Evolutionary conservation across 2,888 invertebrate species (phyloP), one percentile per base, ranked within the genome.

Genomic region (Pterostichus niger): DNA sequence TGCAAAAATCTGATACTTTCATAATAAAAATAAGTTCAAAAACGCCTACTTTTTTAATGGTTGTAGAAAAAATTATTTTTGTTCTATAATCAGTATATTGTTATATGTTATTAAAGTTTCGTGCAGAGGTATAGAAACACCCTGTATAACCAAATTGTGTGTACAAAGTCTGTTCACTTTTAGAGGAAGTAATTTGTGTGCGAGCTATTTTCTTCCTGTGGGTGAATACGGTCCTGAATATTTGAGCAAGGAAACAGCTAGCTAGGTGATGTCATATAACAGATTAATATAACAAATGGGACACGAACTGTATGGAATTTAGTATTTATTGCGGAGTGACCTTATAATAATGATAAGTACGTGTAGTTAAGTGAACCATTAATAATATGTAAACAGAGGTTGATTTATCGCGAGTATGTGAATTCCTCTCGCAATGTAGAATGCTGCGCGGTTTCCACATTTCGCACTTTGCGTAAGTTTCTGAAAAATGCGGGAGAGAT

Each of bases 281-380:
- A 81, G 81, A 81, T 81, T 81, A 81, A 54, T 81, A 54, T 81
- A 73, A 81, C 59, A 81, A 81, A 81, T 81, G 81, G 81, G 40
- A 81, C 81, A 81, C 73, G 81, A 81, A 71, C 81, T 73, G 54
- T 81, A 81, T 81, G 81, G 81, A 81, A 81, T 81, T 81, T 40
- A 81, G 73, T 81, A 81, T 81, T 81, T 81, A 81, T 81, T 52
- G 81, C 81, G 31, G 44, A 56, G 44, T 81, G 81, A 81, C 81
- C 81, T 81, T 81, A 81, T 81, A 81, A 81, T 81, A 81, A 81
- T 81, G 81, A 81, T 81, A 81, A 81, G 81, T 81, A 81, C 80
- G 52, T 73, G 56, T 73, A 40, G 81, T 54, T 81, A 81, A 81
- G 81, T 81, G 81, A 73, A 81, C 81, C 81, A 81, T 81, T 81